Base-by-base conservation (phyloP, 1,140 invertebrate species). In the Pachyrhynchus sulphureomaculatus region DNA sequence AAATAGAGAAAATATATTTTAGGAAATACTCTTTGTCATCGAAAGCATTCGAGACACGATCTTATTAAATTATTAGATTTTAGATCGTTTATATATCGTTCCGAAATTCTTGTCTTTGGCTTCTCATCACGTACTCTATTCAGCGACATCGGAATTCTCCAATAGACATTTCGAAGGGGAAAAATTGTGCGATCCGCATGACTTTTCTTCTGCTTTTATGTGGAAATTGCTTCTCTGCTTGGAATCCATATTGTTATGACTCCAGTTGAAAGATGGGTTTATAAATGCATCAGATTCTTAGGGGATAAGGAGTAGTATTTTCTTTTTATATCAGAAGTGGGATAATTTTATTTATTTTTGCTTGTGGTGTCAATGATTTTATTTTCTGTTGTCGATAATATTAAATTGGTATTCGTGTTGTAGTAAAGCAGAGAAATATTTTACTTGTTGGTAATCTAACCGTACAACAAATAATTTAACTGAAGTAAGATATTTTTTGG, bases 51-150 rank as follows among this genome's bases (percentile, higher is more conserved):
- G 2, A 42, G 17, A 53, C 59, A 62, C 59, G 48, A 53, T 54
- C 51, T 13, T 47, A 62, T 29, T 53, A 62, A 62, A 62, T 62
- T 54, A 62, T 62, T 62, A 62, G 51, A 62, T 62, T 62, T 55
- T 53, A 48, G 24, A 54, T 53, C 51, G 49, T 62, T 62, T 62
- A 62, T n/a, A 54, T 62, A 62, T 45, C 41, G 44, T 54, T 51
- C 24, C 39, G 42, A 55, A 62, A 62, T 62, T 53, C 59, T 29
- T 53, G 51, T 54, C 59, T 62, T 62, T 48, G 42, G 33, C 49
- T 62, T 62, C 59, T 48, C 41, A 62, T 62, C 59, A 62, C 59
- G 59, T 62, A 54, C 59, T 47, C 44, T 8, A 62, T 53, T 62
- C 41, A 21, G 23, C 52, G 49, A 42, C 51, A 36, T 54, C 41